A percentile compares a stretch with the other conserved stretches of the same genome.
These are phyloP conservation scores for Melinaea marsaeus DNA, from an alignment of 2,888 invertebrate genomes.

Conservation along the genomic window DNA sequence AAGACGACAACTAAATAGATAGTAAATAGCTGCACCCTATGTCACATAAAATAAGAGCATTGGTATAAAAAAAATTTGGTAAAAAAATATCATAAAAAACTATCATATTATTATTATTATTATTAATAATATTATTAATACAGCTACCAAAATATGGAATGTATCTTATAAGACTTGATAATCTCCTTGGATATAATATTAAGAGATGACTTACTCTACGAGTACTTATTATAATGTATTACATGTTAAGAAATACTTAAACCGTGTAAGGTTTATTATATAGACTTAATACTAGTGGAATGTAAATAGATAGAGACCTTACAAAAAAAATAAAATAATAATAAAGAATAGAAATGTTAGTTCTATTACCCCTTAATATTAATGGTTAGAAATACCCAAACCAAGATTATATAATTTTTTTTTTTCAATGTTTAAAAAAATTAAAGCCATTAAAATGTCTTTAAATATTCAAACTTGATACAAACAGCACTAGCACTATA, in stretches of 20 bases:
- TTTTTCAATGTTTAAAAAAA: slow-evolving; percentile 18
- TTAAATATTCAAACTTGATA: slow-evolving; percentile 13
- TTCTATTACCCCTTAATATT: slow-evolving; percentile 62
- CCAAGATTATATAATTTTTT: slow-evolving; percentile 56
- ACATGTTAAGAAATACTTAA: slow-evolving; percentile 33
- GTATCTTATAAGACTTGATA: slow-evolving; percentile 54
- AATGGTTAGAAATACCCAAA: slow-evolving; percentile 72
- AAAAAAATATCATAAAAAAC: slow-evolving; percentile 62
- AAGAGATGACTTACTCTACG: slow-evolving; percentile 38
- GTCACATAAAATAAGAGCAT: slow-evolving; percentile 64
- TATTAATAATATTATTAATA: slow-evolving; percentile 56
- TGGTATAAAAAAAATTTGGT: slow-evolving; percentile 76
- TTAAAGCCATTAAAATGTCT: slow-evolving; percentile 17
- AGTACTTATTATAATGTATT: slow-evolving; percentile 39
- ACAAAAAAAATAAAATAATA: slow-evolving; percentile 10
- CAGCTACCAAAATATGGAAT: slow-evolving; percentile 67
- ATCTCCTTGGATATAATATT: slow-evolving; percentile 54
- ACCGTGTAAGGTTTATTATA: slow-evolving; percentile 57
- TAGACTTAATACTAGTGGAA: slow-evolving; percentile 66
- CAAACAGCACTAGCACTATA: slow-evolving; percentile 11
- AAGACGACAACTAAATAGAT: slow-evolving; percentile 10
- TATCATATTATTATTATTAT: slow-evolving; percentile 35
- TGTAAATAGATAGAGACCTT: slow-evolving; percentile 50
- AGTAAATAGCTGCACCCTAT: slow-evolving; percentile 41
- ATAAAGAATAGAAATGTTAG: slow-evolving; percentile 56